A percentile compares a stretch with the other conserved stretches of the same genome.
Conservation (phyloP, 35 echinoderm and acorn worm species). For the Apostichopus japonicus region DNA sequence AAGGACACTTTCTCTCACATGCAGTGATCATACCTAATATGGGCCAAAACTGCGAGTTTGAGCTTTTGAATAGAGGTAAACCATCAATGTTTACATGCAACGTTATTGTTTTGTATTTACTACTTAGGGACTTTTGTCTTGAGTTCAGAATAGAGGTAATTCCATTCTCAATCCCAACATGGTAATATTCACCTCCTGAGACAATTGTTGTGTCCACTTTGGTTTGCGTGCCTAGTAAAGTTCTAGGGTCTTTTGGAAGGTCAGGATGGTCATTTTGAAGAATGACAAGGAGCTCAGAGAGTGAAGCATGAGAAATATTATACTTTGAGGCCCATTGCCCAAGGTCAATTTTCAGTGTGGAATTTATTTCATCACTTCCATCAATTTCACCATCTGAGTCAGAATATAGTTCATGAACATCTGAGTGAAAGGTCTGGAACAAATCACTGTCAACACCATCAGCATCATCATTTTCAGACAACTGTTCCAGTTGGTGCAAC, state of each 20-base stretch:
- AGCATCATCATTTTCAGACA: not conserved
- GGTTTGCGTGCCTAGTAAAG: constrained; percentile 1
- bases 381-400: not conserved
- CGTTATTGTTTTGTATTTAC: not conserved
- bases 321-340: too few relatives aligned
- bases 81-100: constrained; percentile 48
- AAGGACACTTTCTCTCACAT: constrained; percentile 12
- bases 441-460: not conserved
- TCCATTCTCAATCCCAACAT: constrained; percentile 27
- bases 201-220: not conserved
- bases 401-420: not conserved
- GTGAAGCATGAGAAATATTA: constrained; percentile 23
- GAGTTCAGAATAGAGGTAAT: not conserved
- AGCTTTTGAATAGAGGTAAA: constrained; percentile 35
- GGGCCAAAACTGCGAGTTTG: constrained; percentile 35
- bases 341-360: not conserved
- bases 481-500: not conserved
- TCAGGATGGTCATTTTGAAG: constrained; percentile 22
- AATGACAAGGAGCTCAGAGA: not conserved
- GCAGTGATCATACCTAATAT: constrained; percentile 8
- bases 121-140: not conserved
- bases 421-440: not conserved
- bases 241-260: constrained; percentile 17
- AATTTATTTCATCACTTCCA: not conserved
- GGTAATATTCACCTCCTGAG: constrained; percentile 42